Evolutionary conservation across 2,113 vertebrate genomes (phyloP), one percentile per base, ranked within the genome.

Genomic region (Sinocyclocheilus rhinocerous): DNA sequence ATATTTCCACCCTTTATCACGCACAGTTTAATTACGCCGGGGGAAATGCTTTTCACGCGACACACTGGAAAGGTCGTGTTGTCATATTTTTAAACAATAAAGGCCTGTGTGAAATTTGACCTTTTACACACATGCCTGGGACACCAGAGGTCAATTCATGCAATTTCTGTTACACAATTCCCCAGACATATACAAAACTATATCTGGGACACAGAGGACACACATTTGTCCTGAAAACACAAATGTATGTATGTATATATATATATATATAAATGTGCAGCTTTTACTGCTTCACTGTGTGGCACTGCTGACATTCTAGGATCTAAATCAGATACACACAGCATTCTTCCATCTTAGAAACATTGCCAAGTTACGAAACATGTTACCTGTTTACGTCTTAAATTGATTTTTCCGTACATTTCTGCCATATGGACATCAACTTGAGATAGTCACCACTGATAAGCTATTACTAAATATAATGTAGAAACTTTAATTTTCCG

Each of bases 121-220:
- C 76, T 77, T 77, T 55, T 50, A 10, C 7, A 29, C 6, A 9
- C 12, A 22, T 4, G 45, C 73, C 4, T 4, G 1, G 45, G 11
- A 4, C 45, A 26, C 45, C 45, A 48, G 36, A 75, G 73, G 73
- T 7, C 73, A 16, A 26, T 24, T 50, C 22, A 16, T 50, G 11
- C 72, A 1, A 3, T 50, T 50, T 50, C 22, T 48, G 11, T 2
- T n/a, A 8, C 29, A 36, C 42, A 24, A 26, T 69, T 45, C 42
- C 10, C 15, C 15, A 69, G 18, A 50, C 42, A 76, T 50, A 84
- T 26, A 29, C 81, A 18, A 88, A 89, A 92, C 92, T 89, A 87
- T 18, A 48, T 48, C 45, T 48, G 1, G 26, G 26, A 69, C 63
- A 15, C n/a, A 63, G 59, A 63, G 61, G n/a, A 6, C 16, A 0